These are phyloP conservation scores for Corythornis vintsioides DNA, from an alignment of 2,113 vertebrate genomes.

Conservation along the genomic window DNA sequence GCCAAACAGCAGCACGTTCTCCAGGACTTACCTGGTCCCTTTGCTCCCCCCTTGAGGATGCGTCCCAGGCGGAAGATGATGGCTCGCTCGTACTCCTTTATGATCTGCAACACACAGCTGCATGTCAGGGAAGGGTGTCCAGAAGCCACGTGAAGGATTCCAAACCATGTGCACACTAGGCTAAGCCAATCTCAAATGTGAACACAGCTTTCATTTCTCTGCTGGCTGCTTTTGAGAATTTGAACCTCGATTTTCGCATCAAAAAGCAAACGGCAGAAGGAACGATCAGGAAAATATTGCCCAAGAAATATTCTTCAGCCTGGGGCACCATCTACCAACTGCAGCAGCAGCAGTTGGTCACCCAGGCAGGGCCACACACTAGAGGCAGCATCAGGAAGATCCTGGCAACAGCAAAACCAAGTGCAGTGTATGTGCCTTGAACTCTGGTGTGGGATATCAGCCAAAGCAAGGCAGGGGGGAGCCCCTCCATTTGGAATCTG, in stretches of 20 bases:
- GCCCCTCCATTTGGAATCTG: background rate
- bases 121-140: background rate
- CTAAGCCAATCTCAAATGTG: background rate
- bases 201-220: background rate
- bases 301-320: background rate
- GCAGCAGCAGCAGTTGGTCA: background rate
- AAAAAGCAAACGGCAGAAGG: background rate
- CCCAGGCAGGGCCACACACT: background rate
- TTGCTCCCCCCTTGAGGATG: conserved; percentile 90
- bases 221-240: background rate
- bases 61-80: conserved; percentile 94
- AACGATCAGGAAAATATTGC: background rate
- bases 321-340: background rate
- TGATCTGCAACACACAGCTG: conserved; percentile 78
- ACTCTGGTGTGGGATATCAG: background rate
- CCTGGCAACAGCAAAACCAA: background rate
- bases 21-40: conserved; percentile 88
- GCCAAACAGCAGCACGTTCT: no score
- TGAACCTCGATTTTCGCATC: background rate
- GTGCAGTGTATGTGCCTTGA: background rate
- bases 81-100: conserved; percentile 94
- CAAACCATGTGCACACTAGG: background rate
- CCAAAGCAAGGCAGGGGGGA: background rate
- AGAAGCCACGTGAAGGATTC: background rate
- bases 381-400: background rate